Base-by-base conservation (phyloP, 2,113 vertebrate species). In the Ailurus styani region DNA sequence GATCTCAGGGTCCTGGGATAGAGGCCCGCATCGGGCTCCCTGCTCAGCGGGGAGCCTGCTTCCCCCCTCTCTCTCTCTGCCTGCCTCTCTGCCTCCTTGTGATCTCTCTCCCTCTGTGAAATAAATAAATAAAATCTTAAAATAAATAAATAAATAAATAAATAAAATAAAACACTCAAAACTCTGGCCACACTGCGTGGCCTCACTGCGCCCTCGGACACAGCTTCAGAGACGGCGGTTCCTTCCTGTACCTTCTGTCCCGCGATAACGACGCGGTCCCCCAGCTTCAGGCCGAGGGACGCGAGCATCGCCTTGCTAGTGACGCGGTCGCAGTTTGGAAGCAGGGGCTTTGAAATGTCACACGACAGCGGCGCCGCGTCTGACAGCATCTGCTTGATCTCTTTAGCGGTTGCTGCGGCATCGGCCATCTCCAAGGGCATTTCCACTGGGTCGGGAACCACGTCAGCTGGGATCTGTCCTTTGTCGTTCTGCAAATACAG, bases 401-500 rank as follows among this genome's bases (percentile, higher is more conserved):
- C 99, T 97, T 99, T 99, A 27, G 99, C 99, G 31, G 99, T 98
- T 0, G 99, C 99, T 0, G 99, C 99, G 0, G 99, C 99, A 8
- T 99, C 99, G 0, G 99, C 99, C 99, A 99, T 99, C 94, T 99
- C 99, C 95, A 99, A 93, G 0, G 99, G 99, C 99, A 99, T 99
- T 92, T 99, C 99, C 4, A 99, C 98, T 0, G 99, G 99, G 95
- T 99, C 99, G 0, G 99, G 99, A 45, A 99, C 99, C 79, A 99
- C 99, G 8, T 99, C 99, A 1, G 98, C 99, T 0, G 99, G 99
- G 90, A 98, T 99, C 98, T 99, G 99, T 6, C 99, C 99, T 97
- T 98, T 99, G 94, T 99, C 99, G 45, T 99, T 99, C 99, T 99
- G 94, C 42, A 90, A 73, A 3, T 62, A 55, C 88, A 96, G 94